A percentile compares a stretch with the other conserved stretches of the same genome.
Conservation (phyloP, 1,140 invertebrate genomes). For the Microvelia longipes region DNA sequence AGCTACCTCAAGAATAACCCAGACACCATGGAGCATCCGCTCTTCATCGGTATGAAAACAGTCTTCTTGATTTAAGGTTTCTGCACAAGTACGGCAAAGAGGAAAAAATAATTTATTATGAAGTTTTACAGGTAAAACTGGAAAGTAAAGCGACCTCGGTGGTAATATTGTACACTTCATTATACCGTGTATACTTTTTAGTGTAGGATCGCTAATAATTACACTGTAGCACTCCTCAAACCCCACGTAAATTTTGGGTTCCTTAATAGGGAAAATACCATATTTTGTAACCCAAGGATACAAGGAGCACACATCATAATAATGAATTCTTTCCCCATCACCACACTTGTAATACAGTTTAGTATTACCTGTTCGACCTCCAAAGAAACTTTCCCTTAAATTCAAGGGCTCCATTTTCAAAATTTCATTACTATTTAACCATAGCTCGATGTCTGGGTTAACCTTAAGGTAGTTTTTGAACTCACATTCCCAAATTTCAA, state of each 20-base stretch:
- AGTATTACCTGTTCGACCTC: background rate
- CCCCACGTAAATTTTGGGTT: constrained; percentile 17
- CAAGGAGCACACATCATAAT: constrained; percentile 12
- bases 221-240: background rate
- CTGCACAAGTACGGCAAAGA: background rate
- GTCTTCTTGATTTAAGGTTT: background rate
- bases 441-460: background rate
- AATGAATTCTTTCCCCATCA: background rate
- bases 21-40: constrained; percentile 27
- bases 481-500: background rate
- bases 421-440: background rate
- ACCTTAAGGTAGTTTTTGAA: background rate
- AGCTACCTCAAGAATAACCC: constrained; percentile 27
- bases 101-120: constrained; percentile 17
- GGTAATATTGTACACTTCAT: constrained; percentile 26
- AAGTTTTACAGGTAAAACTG: constrained; percentile 13
- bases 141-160: constrained; percentile 25
- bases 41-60: constrained; percentile 25
- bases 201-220: too few relatives aligned
- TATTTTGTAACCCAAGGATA: constrained; percentile 27
- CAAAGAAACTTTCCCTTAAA: background rate
- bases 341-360: background rate
- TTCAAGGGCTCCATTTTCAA: background rate
- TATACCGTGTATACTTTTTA: background rate
- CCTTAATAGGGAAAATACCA: constrained; percentile 22